These are phyloP conservation scores for Sprattus sprattus DNA, from an alignment of 2,113 vertebrate genomes.

Conservation along the genomic window DNA sequence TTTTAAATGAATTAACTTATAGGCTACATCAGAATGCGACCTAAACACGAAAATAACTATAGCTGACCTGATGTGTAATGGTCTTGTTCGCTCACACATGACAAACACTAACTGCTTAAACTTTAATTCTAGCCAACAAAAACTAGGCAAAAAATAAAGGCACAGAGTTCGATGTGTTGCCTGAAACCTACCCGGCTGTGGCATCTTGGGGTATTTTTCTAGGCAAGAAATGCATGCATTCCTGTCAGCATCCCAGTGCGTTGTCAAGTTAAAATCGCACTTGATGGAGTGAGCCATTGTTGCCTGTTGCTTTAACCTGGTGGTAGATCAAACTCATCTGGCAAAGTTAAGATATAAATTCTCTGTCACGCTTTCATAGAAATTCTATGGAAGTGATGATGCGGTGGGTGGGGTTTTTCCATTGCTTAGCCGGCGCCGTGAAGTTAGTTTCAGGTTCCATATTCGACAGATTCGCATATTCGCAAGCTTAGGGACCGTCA, in stretches of 20 bases:
- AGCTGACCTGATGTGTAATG: too few species aligned
- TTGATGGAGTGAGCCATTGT: rapidly evolving
- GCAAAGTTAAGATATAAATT: background rate
- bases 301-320: background rate
- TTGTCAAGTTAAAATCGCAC: rapidly evolving
- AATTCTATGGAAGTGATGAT: background rate
- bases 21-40: too few species aligned
- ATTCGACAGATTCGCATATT: too few species aligned
- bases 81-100: too few species aligned
- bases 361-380: background rate
- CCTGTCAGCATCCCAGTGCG: rapidly evolving
- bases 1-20: too few species aligned
- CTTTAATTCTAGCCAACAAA: background rate
- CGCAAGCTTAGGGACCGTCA: too few species aligned
- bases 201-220: rapidly evolving
- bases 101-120: too few species aligned
- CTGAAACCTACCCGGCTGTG: constrained; percentile 40
- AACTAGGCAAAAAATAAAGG: background rate
- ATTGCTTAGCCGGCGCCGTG: too few species aligned
- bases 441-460: too few species aligned
- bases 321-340: background rate
- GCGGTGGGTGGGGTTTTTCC: too few species aligned
- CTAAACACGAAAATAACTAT: too few species aligned
- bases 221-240: background rate
- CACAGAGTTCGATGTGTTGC: background rate